phyloP scores from a whole-genome alignment of 2,113 vertebrate genomes.

The Hemicordylus capensis region DNA sequence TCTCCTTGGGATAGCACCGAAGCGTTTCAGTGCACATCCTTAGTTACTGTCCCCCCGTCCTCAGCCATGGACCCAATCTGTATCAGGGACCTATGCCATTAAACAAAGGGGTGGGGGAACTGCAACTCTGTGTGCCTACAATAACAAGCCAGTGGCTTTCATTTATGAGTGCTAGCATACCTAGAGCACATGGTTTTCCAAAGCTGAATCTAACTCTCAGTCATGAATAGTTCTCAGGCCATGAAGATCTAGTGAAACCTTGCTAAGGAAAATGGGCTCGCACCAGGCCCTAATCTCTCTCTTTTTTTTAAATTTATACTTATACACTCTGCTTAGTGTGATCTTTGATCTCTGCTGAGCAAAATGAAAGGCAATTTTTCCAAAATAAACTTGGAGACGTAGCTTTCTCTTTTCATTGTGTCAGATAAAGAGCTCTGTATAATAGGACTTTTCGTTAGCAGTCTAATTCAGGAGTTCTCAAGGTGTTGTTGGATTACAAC shows the following conservation, averaged over 20 bases:
- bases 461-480: too few relatives aligned
- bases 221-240: not conserved
- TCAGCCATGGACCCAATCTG: too few relatives aligned
- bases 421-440: too few relatives aligned
- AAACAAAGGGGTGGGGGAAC: too few relatives aligned
- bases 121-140: too few relatives aligned
- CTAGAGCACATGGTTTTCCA: not conserved
- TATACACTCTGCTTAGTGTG: not conserved
- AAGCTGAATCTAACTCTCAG: not conserved
- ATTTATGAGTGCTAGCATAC: not conserved
- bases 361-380: constrained; percentile 4
- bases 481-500: too few relatives aligned
- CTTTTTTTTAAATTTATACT: not conserved
- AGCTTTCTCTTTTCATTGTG: too few relatives aligned
- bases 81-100: too few relatives aligned
- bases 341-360: not conserved
- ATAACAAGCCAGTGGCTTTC: too few relatives aligned
- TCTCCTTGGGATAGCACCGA: too few relatives aligned
- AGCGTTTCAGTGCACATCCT: too few relatives aligned
- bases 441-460: constrained; percentile 13
- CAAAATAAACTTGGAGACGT: not conserved
- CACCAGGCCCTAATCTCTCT: not conserved
- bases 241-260: not conserved
- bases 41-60: too few relatives aligned
- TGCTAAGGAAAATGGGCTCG: not conserved